phyloP scores from a whole-genome alignment of 1,140 invertebrate species.

The Drosophila santomea region DNA sequence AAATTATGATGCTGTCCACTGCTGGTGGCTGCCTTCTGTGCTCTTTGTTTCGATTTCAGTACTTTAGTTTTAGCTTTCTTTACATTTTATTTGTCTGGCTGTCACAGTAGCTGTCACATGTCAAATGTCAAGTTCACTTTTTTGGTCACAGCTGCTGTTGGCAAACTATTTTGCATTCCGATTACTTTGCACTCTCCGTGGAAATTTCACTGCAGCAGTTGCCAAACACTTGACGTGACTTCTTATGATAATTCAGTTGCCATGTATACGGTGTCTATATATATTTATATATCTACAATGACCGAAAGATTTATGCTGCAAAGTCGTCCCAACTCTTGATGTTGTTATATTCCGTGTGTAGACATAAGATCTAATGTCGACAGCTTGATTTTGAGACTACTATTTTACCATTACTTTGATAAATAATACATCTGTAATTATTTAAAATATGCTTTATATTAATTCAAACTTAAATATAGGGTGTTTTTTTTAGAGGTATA shows the following conservation, averaged over 20 bases:
- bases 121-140: slow-evolving; percentile 69
- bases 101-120: slow-evolving; percentile 63
- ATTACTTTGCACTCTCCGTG: slow-evolving; percentile 56
- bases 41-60: slow-evolving; percentile 24
- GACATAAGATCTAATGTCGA: slow-evolving; percentile 17
- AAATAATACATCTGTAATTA: too few species aligned
- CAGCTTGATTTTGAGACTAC: not conserved
- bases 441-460: too few species aligned
- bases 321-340: not conserved
- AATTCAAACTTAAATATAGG: too few species aligned
- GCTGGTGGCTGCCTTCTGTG: slow-evolving; percentile 5
- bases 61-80: slow-evolving; percentile 17
- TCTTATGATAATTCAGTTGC: slow-evolving; percentile 68
- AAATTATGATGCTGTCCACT: slow-evolving; percentile 49
- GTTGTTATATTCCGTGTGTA: not conserved
- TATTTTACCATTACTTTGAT: too few species aligned
- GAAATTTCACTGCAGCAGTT: slow-evolving; percentile 53
- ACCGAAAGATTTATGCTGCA: slow-evolving; percentile 30
- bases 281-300: slow-evolving; percentile 41
- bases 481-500: too few species aligned
- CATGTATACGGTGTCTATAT: slow-evolving; percentile 16
- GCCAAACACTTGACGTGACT: slow-evolving; percentile 59
- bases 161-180: slow-evolving; percentile 75
- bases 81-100: slow-evolving; percentile 70
- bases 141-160: slow-evolving; percentile 55